Evolutionary conservation across 2,113 vertebrate species (phyloP), one percentile per base, ranked within the genome.

Genomic region (Andinoacara biseriatus): DNA sequence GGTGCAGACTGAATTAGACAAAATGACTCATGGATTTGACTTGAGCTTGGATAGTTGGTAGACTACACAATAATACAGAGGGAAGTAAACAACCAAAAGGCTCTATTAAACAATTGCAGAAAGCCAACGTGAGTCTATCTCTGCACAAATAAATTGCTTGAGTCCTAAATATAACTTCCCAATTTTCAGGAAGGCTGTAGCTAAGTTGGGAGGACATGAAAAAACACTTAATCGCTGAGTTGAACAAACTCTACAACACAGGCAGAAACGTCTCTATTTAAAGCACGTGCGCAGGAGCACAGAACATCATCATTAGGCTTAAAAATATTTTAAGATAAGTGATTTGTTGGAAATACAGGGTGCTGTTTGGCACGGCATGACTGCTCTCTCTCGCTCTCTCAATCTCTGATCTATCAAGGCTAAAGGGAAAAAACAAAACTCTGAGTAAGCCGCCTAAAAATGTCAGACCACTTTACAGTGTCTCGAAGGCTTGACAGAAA

Each of bases 281-380:
- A 74, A 69, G 24, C 58, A 58, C 76, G 33, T 4, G 22, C 33
- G 35, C 78, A 62, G 84, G 74, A 65, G 62, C 15, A 38, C 40
- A 80, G 67, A 67, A 83, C 63, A 72, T 83, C 58, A 29, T 83
- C 84, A 90, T 91, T 85, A 85, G 79, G 72, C 52, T 57, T 58
- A 0, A 10, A 81, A 33, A 67, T 84, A 84, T 83, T 76, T 90
- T 31, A 63, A 46, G 3, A 31, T 13, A 76, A 63, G 78, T 7
- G 65, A 46, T 80, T 80, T 80, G 56, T 82, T 31, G 7, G 58
- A 65, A 9, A 33, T 31, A 11, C 17, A 11, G 57, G 74, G 22
- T 61, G 83, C 40, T 82, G 58, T 59, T 81, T 86, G 86, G 76
- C 29, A 17, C 24, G 10, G 58, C 69, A 22, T 38, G 79, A 83